phyloP scores from a whole-genome alignment of 2,888 invertebrate species.

The Orchestes rusci region DNA sequence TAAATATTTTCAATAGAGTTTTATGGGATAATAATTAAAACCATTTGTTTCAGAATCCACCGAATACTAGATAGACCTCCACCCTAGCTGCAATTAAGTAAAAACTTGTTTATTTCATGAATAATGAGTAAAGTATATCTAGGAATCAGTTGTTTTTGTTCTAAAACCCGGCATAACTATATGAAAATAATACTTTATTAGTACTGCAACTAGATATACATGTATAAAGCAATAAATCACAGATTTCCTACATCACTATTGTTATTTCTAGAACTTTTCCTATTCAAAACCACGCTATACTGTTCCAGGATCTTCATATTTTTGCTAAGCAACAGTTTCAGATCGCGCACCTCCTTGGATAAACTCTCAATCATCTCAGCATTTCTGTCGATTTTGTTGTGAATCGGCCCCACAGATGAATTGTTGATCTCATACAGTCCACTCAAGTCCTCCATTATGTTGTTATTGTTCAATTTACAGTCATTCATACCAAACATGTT shows the following conservation, averaged over 20 bases:
- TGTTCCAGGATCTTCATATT: conserved; percentile 38
- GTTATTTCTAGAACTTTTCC: conserved; percentile 23
- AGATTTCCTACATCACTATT: no score
- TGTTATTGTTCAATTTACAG: conserved; percentile 58
- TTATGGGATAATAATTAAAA: no score
- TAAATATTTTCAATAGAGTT: no score
- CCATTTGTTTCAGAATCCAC: conserved; percentile 30
- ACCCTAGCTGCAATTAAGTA: no score
- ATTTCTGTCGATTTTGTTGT: conserved; percentile 60
- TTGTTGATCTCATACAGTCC: conserved; percentile 39
- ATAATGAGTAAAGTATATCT: no score
- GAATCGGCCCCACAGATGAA: conserved; percentile 49
- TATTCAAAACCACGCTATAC: conserved; percentile 31
- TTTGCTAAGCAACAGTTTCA: conserved; percentile 45
- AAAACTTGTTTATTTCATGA: no score
- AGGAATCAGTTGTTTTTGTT: no score
- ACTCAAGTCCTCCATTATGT: conserved; percentile 45
- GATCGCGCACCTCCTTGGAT: conserved; percentile 60
- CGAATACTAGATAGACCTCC: conserved; percentile 21
- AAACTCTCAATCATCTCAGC: conserved; percentile 60
- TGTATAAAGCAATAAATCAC: no score
- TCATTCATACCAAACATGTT: conserved; percentile 62
- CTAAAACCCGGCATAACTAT: no score
- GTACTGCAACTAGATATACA: no score
- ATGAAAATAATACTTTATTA: background rate